Percentiles rank a stretch among this genome's conserved stretches.
These are phyloP conservation scores for Drosophila funebris DNA, from an alignment of 1,140 invertebrate genomes.

Conservation along the genomic window DNA sequence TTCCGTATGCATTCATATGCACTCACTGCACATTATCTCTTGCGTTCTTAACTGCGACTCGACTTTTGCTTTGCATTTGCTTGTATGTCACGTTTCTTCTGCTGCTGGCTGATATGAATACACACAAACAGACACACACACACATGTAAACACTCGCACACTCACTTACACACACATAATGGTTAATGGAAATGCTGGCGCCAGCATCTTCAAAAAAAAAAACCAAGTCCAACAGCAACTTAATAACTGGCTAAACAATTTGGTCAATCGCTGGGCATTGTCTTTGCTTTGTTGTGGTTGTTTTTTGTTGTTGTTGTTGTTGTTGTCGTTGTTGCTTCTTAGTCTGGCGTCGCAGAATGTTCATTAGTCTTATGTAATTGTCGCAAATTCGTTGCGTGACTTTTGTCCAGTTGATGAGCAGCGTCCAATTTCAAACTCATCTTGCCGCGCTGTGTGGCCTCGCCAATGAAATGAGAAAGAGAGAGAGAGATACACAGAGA, in stretches of 20 bases:
- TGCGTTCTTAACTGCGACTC: not conserved
- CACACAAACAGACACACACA: slow-evolving; percentile 7
- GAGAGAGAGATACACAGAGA: too few relatives aligned
- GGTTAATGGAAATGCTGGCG: slow-evolving; percentile 42
- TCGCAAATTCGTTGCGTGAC: slow-evolving; percentile 46
- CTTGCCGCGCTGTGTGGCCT: too few relatives aligned
- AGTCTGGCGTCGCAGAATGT: slow-evolving; percentile 18
- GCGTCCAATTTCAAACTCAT: too few relatives aligned
- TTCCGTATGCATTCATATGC: slow-evolving; percentile 4
- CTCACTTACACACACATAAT: not conserved
- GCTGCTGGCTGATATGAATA: not conserved
- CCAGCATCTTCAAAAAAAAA: slow-evolving; percentile 31
- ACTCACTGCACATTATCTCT: not conserved
- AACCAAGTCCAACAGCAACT: slow-evolving; percentile 18
- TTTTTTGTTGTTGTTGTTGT: not conserved
- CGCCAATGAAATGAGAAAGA: too few relatives aligned
- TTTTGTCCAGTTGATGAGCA: slow-evolving; percentile 30
- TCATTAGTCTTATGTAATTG: slow-evolving; percentile 44
- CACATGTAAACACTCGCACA: not conserved
- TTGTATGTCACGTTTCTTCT: slow-evolving; percentile 1
- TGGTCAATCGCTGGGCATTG: slow-evolving; percentile 21
- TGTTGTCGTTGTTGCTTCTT: not conserved
- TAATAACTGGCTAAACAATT: slow-evolving; percentile 33
- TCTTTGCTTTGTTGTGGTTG: not conserved
- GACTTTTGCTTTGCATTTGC: not conserved